Evolutionary conservation across 2,888 invertebrate species (phyloP), one percentile per base, ranked within the genome.

Genomic region (Epirrita christyi): DNA sequence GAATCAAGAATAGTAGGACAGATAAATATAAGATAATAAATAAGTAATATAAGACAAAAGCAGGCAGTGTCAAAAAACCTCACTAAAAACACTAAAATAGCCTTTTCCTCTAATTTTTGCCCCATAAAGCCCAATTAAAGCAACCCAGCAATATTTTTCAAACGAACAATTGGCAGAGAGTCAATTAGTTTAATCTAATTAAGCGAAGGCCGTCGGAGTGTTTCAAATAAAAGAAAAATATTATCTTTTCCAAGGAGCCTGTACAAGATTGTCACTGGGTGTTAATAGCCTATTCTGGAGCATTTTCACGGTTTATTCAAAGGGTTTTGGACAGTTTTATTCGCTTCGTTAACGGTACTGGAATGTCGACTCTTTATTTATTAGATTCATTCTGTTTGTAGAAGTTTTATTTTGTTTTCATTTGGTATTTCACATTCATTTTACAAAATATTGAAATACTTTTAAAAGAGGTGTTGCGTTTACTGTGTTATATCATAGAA

Each of bases 151-250:
- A 72, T 72, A 74, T 74, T 75, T 80, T 75, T 67, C 71, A 65
- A 68, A 32, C 65, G 71, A 70, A 80, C 75, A 77, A 80, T 75
- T 76, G 78, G 75, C 78, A 63, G 63, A 67, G 70, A 75, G 75
- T 78, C 81, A 83, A 83, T 83, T 85, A 82, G 79, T 78, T 72
- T 84, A 83, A 86, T 85, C 81, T 85, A 85, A 88, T 88, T 86
- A 86, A 75, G 76, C 71, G 71, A 70, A 67, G 73, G 75, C 74
- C 70, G 71, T 67, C 67, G 68, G 72, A 72, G 77, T 76, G 79
- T 77, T 81, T 74, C 75, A 81, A 85, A 86, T 88, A 88, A 86
- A 85, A 86, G 84, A 81, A 86, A 84, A 88, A 86, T 88, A 88
- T 87, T 86, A 83, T 84, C 81, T 78, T 85, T 85, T 75, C 67